A percentile compares a stretch with the other conserved stretches of the same genome.
Conservation (phyloP, 2,888 invertebrate species). For the Megastigmus dorsalis region DNA sequence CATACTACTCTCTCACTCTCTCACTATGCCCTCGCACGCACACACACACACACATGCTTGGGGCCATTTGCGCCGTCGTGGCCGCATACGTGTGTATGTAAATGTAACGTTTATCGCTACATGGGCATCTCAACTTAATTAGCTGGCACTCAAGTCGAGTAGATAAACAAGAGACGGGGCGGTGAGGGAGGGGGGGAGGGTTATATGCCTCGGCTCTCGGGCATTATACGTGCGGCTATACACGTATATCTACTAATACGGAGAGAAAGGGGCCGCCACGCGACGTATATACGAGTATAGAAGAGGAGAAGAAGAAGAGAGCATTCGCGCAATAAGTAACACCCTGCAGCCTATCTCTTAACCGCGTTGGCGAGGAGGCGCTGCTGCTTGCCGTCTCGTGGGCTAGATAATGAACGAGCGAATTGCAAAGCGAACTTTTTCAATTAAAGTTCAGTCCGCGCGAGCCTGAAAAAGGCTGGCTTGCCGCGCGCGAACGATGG, state of each 20-base stretch:
- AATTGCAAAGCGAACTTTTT: constrained; percentile 69
- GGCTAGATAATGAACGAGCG: constrained; percentile 65
- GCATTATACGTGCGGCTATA: no score
- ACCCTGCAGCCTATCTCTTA: constrained; percentile 57
- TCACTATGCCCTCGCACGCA: no score
- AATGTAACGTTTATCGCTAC: constrained; percentile 49
- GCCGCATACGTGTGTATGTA: constrained; percentile 5
- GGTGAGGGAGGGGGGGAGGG: background rate
- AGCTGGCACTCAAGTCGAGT: constrained; percentile 48
- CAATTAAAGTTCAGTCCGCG: constrained; percentile 66
- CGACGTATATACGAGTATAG: no score
- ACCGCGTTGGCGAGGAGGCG: constrained; percentile 44
- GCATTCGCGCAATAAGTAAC: constrained; percentile 54
- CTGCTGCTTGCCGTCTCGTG: background rate
- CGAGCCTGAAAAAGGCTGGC: no score
- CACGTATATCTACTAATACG: no score
- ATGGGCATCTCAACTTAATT: constrained; percentile 53
- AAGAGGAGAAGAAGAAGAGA: constrained; percentile 13
- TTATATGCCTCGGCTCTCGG: no score
- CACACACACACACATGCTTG: background rate
- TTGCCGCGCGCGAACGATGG: no score
- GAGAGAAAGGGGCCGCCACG: no score
- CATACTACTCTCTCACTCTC: no score
- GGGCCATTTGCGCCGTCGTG: background rate
- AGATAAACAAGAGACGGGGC: constrained; percentile 49